Evolutionary conservation across 2,113 vertebrate genomes (phyloP).

Genomic region (Motacilla alba): DNA sequence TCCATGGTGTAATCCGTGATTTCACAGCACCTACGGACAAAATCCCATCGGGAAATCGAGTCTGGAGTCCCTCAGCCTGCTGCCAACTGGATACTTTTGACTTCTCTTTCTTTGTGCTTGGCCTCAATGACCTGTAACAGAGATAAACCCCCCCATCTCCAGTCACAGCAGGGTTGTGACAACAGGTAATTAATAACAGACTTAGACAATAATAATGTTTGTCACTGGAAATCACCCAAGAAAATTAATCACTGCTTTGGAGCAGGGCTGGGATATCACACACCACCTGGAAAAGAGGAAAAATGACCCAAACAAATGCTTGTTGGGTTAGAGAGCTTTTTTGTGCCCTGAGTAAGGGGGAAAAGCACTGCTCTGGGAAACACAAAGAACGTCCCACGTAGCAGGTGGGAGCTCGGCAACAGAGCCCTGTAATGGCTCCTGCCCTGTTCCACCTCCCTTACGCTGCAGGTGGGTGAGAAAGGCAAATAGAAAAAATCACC

Average conservation of each 20-base stretch:
- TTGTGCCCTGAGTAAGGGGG: accelerated
- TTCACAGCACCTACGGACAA: accelerated
- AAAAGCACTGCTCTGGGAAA: neutral
- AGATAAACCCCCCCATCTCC: neutral
- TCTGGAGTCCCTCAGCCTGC: no score
- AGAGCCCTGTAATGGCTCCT: neutral
- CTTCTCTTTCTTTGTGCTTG: neutral
- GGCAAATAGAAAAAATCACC: neutral
- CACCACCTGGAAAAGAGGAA: neutral
- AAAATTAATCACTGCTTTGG: neutral
- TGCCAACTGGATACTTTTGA: accelerated
- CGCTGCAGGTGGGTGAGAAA: accelerated
- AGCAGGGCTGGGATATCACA: neutral
- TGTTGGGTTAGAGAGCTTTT: neutral
- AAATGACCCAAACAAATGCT: neutral
- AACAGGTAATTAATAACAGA: neutral
- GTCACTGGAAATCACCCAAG: neutral
- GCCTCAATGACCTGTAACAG: neutral
- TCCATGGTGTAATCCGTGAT: accelerated
- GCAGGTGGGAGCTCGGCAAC: neutral
- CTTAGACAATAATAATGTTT: neutral
- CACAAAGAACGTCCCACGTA: accelerated
- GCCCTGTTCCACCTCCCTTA: neutral
- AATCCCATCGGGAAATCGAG: accelerated
- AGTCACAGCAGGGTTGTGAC: neutral